Conservation (phyloP, 2,797 vertebrate species). For the Paguma larvata region DNA sequence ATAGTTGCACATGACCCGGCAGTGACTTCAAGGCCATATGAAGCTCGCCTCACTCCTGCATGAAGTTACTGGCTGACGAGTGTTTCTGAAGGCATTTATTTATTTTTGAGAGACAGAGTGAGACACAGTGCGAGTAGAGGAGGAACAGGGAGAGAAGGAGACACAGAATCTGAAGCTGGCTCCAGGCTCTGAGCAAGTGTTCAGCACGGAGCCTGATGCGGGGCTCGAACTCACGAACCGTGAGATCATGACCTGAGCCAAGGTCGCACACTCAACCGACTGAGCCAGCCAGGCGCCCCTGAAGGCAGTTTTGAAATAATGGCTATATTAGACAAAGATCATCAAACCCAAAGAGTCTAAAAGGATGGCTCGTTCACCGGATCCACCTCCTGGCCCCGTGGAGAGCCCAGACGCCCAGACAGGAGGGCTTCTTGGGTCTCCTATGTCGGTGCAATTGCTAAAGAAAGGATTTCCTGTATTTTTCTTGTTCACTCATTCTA, state of each 20-base stretch:
- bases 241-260: too few relatives aligned
- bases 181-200: too few relatives aligned
- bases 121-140: too few relatives aligned
- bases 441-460: background rate
- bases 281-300: background rate
- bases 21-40: background rate
- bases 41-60: background rate
- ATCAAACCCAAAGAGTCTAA: background rate
- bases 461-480: constrained; percentile 24
- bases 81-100: background rate
- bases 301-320: background rate
- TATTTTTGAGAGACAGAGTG: too few relatives aligned
- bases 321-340: background rate
- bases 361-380: background rate
- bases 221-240: too few relatives aligned
- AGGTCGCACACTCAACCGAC: too few relatives aligned
- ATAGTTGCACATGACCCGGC: background rate
- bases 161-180: too few relatives aligned
- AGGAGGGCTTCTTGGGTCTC: background rate
- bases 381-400: background rate
- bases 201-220: too few relatives aligned
- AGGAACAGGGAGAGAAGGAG: too few relatives aligned
- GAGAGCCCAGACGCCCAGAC: background rate
- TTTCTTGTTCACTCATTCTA: background rate
- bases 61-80: background rate